phyloP scores from a whole-genome alignment of 2,113 vertebrate species.

The Grammomys dolichurus region DNA sequence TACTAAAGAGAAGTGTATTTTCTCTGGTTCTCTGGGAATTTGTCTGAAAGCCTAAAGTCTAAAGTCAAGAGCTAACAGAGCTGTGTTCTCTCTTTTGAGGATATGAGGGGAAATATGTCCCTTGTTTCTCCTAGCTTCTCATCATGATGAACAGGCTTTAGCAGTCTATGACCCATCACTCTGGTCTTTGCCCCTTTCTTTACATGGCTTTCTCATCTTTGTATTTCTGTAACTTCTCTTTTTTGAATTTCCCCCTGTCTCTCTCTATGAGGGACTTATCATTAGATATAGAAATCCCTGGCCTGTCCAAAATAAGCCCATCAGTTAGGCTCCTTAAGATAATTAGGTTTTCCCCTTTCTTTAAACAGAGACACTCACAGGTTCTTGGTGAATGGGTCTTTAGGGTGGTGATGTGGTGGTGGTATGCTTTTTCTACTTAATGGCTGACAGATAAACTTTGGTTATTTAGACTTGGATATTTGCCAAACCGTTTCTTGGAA shows the following conservation, averaged over 20 bases:
- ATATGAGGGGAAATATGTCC: not conserved
- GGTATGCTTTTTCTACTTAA: not conserved
- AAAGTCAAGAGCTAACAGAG: not conserved
- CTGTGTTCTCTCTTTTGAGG: not conserved
- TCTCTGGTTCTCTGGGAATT: not conserved
- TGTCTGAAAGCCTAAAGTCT: not conserved
- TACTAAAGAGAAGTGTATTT: not conserved
- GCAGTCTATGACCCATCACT: not conserved
- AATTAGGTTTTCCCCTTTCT: not conserved
- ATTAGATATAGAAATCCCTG: not conserved
- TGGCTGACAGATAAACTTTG: slow-evolving; percentile 3
- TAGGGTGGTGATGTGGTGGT: not conserved
- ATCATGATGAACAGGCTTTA: not conserved
- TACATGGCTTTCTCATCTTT: not conserved
- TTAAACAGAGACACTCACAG: not conserved
- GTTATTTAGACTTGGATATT: slow-evolving; percentile 44
- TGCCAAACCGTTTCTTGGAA: slow-evolving; percentile 55
- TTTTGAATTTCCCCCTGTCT: not conserved
- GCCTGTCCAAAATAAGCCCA: not conserved
- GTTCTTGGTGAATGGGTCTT: not conserved
- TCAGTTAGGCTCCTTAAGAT: not conserved
- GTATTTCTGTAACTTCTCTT: not conserved
- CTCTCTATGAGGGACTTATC: not conserved
- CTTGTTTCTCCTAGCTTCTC: not conserved
- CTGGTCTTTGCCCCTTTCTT: not conserved